Conservation (phyloP, 2,888 invertebrate species). For the Carcina quercana region DNA sequence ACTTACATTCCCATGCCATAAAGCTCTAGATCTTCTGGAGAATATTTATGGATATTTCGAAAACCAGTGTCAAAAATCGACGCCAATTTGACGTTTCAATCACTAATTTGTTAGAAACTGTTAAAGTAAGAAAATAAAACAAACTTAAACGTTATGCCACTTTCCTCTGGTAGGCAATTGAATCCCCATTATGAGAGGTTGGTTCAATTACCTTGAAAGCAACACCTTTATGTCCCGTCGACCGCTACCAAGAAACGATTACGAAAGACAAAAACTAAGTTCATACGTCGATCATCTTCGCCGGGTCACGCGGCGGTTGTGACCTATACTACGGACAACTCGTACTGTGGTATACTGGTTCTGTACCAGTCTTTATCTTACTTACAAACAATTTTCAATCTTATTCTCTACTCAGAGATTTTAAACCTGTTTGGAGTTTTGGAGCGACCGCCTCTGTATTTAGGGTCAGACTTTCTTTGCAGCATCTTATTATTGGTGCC, state of each 20-base stretch:
- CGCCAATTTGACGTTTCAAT: too few species aligned
- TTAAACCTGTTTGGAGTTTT: conserved; percentile 28
- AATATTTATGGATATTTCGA: too few species aligned
- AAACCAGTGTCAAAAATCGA: too few species aligned
- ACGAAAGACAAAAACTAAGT: conserved; percentile 40
- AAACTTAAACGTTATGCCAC: too few species aligned
- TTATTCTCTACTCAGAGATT: too few species aligned
- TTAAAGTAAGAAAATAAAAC: too few species aligned
- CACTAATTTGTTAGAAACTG: too few species aligned
- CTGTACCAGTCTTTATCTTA: conserved; percentile 25
- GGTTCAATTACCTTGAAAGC: too few species aligned
- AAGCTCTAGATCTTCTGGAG: too few species aligned
- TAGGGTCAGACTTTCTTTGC: conserved; percentile 39
- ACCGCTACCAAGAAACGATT: conserved; percentile 18
- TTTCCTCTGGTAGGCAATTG: too few species aligned
- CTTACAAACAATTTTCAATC: conserved; percentile 28
- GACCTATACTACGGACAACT: conserved; percentile 51
- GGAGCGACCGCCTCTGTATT: conserved; percentile 1
- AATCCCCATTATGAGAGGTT: too few species aligned
- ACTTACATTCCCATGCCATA: too few species aligned
- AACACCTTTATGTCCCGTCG: conserved; percentile 6
- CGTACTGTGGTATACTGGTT: conserved; percentile 64
- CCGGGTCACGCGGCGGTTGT: conserved; percentile 51
- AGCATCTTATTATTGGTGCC: conserved; percentile 22
- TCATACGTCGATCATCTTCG: conserved; percentile 35